phyloP scores from a whole-genome alignment of 2,797 vertebrate species.

The Spinibarbus caldwelli region DNA sequence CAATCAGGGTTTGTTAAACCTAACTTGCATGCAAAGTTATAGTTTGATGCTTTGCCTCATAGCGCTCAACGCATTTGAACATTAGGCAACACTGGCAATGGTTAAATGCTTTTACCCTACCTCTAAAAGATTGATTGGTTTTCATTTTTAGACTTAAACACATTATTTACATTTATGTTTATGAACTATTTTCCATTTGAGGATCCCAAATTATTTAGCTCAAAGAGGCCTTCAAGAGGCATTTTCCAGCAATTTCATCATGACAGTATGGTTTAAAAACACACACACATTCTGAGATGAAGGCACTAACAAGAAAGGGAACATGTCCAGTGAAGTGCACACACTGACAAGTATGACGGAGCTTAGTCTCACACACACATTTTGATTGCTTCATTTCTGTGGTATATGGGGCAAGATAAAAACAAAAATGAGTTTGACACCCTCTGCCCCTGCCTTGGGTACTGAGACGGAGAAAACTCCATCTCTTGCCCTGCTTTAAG shows the following conservation, averaged over 20 bases:
- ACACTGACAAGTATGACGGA: conserved; percentile 1
- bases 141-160: not conserved
- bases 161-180: not conserved
- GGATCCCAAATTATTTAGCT: not conserved
- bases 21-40: not conserved
- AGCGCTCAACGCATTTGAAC: not conserved
- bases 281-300: conserved; percentile 24
- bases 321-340: conserved; percentile 7
- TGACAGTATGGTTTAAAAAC: not conserved
- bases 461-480: conserved; percentile 13
- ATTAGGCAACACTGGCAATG: not conserved
- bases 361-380: conserved; percentile 29
- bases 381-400: conserved; percentile 55
- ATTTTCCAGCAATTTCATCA: conserved; percentile 10
- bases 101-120: not conserved
- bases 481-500: conserved; percentile 42
- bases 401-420: conserved; percentile 57
- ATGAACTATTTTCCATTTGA: not conserved
- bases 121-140: not conserved
- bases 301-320: conserved; percentile 21
- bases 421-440: conserved; percentile 61
- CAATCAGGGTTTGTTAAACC: not conserved
- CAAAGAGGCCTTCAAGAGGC: not conserved
- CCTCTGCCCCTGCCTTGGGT: conserved; percentile 42
- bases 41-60: not conserved